Percentiles rank a stretch among this genome's conserved stretches.
These are phyloP conservation scores for Teleiodes luculella DNA, from an alignment of 2,888 invertebrate species.

Conservation along the genomic window DNA sequence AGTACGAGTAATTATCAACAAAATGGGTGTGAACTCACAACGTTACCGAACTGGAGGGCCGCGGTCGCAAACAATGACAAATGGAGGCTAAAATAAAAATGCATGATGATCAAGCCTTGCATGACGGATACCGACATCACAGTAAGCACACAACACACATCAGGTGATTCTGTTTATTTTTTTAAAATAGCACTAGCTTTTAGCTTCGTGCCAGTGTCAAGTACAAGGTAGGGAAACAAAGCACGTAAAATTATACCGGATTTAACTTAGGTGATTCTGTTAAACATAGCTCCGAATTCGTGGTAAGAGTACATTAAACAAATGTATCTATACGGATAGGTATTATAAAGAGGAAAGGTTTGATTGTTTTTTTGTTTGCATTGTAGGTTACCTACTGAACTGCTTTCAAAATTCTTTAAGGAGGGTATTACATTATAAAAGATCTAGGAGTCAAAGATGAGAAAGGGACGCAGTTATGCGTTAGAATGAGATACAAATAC, in stretches of 20 bases:
- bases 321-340: background rate
- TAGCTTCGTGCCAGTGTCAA: no score
- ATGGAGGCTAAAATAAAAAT: slow-evolving; percentile 64
- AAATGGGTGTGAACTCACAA: slow-evolving; percentile 71
- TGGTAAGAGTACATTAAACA: background rate
- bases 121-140: slow-evolving; percentile 35
- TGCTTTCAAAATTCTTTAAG: no score
- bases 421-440: no score
- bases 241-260: no score
- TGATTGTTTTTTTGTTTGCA: no score
- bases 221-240: no score
- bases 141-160: slow-evolving; percentile 32
- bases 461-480: no score
- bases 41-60: slow-evolving; percentile 50
- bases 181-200: no score
- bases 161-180: slow-evolving; percentile 7
- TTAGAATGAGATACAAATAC: no score
- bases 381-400: no score
- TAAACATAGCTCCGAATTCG: background rate
- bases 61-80: slow-evolving; percentile 46
- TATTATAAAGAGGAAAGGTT: no score
- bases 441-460: no score
- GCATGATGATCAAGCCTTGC: slow-evolving; percentile 50
- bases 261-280: slow-evolving; percentile 6
- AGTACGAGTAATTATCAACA: slow-evolving; percentile 68